These are phyloP conservation scores for Caenorhabditis doughertyi DNA, from an alignment of 2,888 invertebrate species.

Conservation along the genomic window DNA sequence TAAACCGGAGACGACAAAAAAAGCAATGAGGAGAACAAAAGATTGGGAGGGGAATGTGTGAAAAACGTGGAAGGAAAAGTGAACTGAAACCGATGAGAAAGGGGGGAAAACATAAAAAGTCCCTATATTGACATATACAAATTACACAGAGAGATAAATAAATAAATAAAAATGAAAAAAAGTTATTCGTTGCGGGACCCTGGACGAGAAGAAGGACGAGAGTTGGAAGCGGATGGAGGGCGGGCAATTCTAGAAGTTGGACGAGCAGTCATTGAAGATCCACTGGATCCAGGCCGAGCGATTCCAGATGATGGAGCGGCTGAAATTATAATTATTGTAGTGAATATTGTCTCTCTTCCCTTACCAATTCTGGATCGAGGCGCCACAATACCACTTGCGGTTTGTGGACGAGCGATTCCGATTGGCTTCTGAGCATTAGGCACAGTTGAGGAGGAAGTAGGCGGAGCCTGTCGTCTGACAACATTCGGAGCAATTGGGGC, in stretches of 20 bases:
- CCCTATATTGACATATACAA: no score
- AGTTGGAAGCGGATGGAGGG: slow-evolving; percentile 1
- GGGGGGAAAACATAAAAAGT: no score
- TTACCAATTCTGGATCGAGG: slow-evolving; percentile 25
- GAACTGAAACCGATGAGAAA: no score
- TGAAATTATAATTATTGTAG: background rate
- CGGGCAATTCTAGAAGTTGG: slow-evolving; percentile 44
- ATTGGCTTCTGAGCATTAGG: background rate
- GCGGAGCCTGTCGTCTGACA: slow-evolving; percentile 16
- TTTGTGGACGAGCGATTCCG: slow-evolving; percentile 40
- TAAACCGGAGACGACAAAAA: no score
- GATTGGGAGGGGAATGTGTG: no score
- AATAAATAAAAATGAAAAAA: background rate
- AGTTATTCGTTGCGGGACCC: slow-evolving; percentile 14
- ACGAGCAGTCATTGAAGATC: no score
- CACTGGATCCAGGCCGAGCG: slow-evolving; percentile 5
- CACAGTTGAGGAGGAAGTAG: background rate
- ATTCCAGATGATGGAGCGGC: slow-evolving; percentile 18
- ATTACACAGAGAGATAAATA: no score
- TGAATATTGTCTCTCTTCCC: background rate
- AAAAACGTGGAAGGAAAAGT: no score
- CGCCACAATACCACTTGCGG: background rate
- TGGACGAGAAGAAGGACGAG: background rate
- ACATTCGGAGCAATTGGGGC: slow-evolving; percentile 42
- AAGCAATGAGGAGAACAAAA: no score